Percentiles rank a stretch among this genome's conserved stretches.
Evolutionary conservation across 1,140 invertebrate species (phyloP).

Genomic region (Helicoverpa zea): DNA sequence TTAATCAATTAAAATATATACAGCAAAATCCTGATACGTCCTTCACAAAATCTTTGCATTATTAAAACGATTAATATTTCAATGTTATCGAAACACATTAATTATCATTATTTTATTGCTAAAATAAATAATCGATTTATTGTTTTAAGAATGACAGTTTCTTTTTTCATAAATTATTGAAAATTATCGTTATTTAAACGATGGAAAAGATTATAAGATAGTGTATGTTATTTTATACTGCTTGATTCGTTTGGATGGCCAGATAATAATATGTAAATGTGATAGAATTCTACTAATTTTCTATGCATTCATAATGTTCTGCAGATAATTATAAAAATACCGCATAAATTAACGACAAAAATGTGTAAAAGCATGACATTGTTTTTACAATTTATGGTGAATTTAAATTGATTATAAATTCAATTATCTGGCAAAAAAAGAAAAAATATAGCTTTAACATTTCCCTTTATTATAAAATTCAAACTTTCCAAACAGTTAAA

Average conservation of each 20-base stretch:
- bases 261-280: neutral
- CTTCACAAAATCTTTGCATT: constrained; percentile 26
- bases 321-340: constrained; percentile 1
- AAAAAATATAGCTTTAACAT: neutral
- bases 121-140: constrained; percentile 25
- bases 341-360: constrained; percentile 1
- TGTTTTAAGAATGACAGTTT: constrained; percentile 4
- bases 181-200: constrained; percentile 27
- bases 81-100: constrained; percentile 29
- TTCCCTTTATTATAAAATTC: neutral
- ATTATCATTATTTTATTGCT: constrained; percentile 13
- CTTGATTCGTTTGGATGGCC: neutral
- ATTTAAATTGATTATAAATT: too few species aligned
- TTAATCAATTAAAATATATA: too few species aligned
- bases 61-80: constrained; percentile 11
- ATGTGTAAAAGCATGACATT: constrained; percentile 6
- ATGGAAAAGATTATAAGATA: neutral
- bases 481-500: neutral
- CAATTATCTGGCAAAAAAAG: too few species aligned
- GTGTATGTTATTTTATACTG: neutral
- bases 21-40: neutral
- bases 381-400: neutral
- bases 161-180: constrained; percentile 12
- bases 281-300: constrained; percentile 6
- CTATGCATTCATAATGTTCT: neutral